These are phyloP conservation scores for Ophiothrix spiculata DNA, from an alignment of 35 echinoderm and acorn worm species.

Conservation along the genomic window DNA sequence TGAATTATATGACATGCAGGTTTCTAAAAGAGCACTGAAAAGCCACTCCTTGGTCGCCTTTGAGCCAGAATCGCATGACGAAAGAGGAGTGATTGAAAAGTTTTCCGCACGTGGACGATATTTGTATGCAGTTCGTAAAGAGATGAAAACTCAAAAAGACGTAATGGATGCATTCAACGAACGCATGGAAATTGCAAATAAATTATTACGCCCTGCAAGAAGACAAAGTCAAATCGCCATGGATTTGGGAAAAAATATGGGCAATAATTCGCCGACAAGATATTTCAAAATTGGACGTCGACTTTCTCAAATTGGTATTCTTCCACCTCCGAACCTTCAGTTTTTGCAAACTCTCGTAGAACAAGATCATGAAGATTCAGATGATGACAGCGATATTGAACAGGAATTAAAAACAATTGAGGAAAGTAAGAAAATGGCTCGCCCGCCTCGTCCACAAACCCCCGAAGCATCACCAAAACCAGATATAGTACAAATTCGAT, in stretches of 20 bases:
- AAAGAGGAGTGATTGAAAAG: neutral
- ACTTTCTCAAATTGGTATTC: slow-evolving; percentile 31
- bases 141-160: slow-evolving; percentile 62
- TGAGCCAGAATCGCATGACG: neutral
- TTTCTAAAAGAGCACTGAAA: slow-evolving; percentile 41
- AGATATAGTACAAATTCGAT: slow-evolving; percentile 48
- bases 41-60: slow-evolving; percentile 39
- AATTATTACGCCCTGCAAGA: slow-evolving; percentile 48
- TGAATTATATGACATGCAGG: slow-evolving; percentile 75
- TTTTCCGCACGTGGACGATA: slow-evolving; percentile 61
- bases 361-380: slow-evolving; percentile 29
- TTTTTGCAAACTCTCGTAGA: slow-evolving; percentile 10
- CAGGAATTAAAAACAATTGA: neutral
- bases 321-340: neutral
- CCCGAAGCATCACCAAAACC: slow-evolving; percentile 23
- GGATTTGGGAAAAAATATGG: slow-evolving; percentile 53
- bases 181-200: slow-evolving; percentile 50
- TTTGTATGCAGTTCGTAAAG: slow-evolving; percentile 61
- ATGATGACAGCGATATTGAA: slow-evolving; percentile 24
- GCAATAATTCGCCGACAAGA: slow-evolving; percentile 26
- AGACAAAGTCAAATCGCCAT: slow-evolving; percentile 50
- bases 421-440: neutral
- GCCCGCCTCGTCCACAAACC: neutral
- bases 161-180: slow-evolving; percentile 61
- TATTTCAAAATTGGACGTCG: slow-evolving; percentile 56